These are phyloP conservation scores for Melanostoma mellinum DNA, from an alignment of 2,888 invertebrate genomes.

Conservation along the genomic window DNA sequence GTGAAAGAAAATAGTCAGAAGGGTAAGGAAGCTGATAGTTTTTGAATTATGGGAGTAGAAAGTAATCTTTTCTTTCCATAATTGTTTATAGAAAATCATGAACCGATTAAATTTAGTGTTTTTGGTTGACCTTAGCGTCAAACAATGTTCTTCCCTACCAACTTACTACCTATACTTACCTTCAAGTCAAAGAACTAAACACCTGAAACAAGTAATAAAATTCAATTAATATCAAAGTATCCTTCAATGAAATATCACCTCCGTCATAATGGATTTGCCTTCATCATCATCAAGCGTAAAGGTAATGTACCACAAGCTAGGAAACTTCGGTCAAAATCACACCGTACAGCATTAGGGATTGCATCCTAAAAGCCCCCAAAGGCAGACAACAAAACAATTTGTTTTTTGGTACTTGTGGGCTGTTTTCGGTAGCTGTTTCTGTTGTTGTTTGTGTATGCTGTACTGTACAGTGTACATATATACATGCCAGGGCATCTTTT, in stretches of 20 bases:
- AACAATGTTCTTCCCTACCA: too few relatives aligned
- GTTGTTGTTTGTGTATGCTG: neutral
- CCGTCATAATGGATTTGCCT: constrained; percentile 52
- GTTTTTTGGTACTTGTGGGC: constrained; percentile 57
- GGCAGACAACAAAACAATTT: constrained; percentile 63
- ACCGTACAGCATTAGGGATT: constrained; percentile 56
- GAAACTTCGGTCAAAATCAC: constrained; percentile 67
- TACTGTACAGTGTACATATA: too few relatives aligned
- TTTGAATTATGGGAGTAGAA: too few relatives aligned
- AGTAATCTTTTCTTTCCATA: too few relatives aligned
- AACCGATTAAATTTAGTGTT: too few relatives aligned
- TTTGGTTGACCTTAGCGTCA: too few relatives aligned
- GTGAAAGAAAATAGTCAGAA: too few relatives aligned
- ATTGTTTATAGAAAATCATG: too few relatives aligned
- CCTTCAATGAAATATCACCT: constrained; percentile 27
- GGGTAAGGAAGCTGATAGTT: too few relatives aligned
- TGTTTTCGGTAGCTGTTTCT: constrained; percentile 37
- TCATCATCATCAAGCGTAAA: constrained; percentile 49
- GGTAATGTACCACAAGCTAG: constrained; percentile 59
- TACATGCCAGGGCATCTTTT: too few relatives aligned
- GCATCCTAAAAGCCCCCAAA: constrained; percentile 44
- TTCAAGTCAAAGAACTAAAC: constrained; percentile 23
- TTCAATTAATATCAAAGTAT: constrained; percentile 60
- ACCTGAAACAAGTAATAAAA: constrained; percentile 55
- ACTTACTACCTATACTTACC: neutral